Conservation (phyloP, 2,888 invertebrate genomes). For the Formica aserva region DNA sequence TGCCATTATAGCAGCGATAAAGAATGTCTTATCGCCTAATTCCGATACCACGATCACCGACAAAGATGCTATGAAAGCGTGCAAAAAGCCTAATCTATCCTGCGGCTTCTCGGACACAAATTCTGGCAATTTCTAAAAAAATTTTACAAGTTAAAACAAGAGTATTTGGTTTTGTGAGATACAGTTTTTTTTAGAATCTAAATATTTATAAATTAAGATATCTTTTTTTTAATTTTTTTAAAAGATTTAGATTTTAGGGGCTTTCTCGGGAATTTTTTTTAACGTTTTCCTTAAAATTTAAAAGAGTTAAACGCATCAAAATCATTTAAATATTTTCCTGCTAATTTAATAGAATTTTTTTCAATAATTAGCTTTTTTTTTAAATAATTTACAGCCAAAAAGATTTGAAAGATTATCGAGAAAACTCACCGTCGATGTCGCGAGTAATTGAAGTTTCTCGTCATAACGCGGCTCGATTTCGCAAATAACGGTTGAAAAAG, state of each 20-base stretch:
- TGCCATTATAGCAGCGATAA: conserved; percentile 99
- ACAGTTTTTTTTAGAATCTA: not conserved
- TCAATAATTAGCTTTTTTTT: not conserved
- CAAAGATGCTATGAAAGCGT: conserved; percentile 97
- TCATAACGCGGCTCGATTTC: conserved; percentile 66
- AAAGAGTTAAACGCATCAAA: not conserved
- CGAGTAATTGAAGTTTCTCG: conserved; percentile 60
- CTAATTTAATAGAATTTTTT: not conserved
- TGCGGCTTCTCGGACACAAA: conserved; percentile 69
- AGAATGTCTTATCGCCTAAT: conserved; percentile 99
- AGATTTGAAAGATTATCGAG: not conserved
- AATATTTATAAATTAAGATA: not conserved
- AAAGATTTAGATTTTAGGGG: not conserved
- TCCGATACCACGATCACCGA: conserved; percentile 99
- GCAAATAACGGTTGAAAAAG: conserved; percentile 2
- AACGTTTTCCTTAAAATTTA: not conserved
- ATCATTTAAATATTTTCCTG: not conserved
- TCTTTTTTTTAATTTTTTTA: not conserved
- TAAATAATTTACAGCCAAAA: not conserved
- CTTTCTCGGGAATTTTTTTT: not conserved
- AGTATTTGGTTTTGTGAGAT: not conserved
- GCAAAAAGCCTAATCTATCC: conserved; percentile 92
- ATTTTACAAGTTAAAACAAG: conserved; percentile 26
- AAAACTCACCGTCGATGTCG: conserved; percentile 65
- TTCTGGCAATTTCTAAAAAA: conserved; percentile 61